Base-by-base conservation (phyloP, 2,113 vertebrate genomes). In the Sylvilagus bachmani region DNA sequence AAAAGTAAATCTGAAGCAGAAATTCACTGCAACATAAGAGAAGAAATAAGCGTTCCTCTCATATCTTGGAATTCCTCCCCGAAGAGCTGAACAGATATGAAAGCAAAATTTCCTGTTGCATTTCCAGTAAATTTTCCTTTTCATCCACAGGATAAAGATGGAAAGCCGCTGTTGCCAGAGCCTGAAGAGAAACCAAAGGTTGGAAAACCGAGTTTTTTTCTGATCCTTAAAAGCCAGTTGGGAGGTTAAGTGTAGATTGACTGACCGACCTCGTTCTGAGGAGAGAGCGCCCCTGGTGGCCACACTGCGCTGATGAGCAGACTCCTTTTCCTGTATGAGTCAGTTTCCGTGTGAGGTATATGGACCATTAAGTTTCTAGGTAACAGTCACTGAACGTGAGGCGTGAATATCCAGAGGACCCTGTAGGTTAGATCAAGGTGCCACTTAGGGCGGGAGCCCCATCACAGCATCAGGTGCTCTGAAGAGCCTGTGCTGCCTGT, bases 151-250 rank as follows among this genome's bases (percentile, higher is more conserved):
- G 98, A 98, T 96, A 98, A 98, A 97, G 97, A 98, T 70, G 97
- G 98, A 94, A 98, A 98, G 85, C 98, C 97, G 55, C 25, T 98
- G 79, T 79, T 98, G 66, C 97, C 81, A 89, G 96, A 98, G 51
- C 91, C 93, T 89, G 98, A 98, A 97, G 97, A 98, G 97, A 98
- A 98, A 83, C 31, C 98, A 69, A 98, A 98, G 98, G 98, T 98
- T 92, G 96, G 97, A 51, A 98, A 96, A 96, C 67, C 67, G 71
- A 67, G 2, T 29, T 64, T 66, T 85, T 33, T 61, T 36, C 49
- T 67, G 22, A n/a, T 79, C 74, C 5, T 91, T 79, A 51, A 55
- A 86, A 71, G 71, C n/a, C 17, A 79, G 25, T 38, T 80, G 6
- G 75, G 75, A 31, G 81, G 12, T 64, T 36, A 82, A 69, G 31